Evolutionary conservation across 2,113 vertebrate species (phyloP).

Genomic region (Neoarius graeffei): DNA sequence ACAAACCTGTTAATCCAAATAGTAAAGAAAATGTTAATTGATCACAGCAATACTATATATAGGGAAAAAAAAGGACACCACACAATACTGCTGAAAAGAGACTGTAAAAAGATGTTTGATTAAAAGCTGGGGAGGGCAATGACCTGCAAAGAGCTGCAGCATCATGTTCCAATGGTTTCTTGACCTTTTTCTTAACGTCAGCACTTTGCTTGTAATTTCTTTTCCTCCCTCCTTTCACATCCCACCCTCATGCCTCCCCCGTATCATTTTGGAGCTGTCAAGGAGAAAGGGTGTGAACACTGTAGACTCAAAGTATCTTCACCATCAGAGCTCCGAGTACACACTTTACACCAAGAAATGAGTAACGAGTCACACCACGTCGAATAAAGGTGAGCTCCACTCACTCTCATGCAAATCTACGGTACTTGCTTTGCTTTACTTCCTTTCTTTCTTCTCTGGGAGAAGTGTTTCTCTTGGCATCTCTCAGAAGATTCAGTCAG

Average conservation of each 20-base stretch:
- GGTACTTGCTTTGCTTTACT: conserved; percentile 45
- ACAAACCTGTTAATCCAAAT: no score
- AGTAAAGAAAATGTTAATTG: neutral
- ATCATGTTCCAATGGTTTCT: conserved; percentile 2
- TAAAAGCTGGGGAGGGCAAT: conserved; percentile 22
- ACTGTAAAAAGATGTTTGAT: neutral
- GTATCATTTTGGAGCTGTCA: conserved; percentile 33
- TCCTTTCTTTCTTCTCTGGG: conserved; percentile 16
- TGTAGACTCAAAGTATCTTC: conserved; percentile 63
- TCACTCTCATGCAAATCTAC: conserved; percentile 67
- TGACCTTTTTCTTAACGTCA: conserved; percentile 35
- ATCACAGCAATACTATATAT: neutral
- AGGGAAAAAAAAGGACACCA: no score
- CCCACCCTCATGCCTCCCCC: conserved; percentile 30
- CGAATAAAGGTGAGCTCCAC: conserved; percentile 69
- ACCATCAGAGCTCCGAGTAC: conserved; percentile 67
- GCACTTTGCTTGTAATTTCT: conserved; percentile 47
- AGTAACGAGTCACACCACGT: conserved; percentile 65
- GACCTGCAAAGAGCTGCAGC: conserved; percentile 1
- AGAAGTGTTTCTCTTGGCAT: conserved; percentile 44
- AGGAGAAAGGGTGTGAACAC: conserved; percentile 57
- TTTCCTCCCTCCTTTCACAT: conserved; percentile 6
- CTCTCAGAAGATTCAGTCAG: conserved; percentile 61
- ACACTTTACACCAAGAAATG: conserved; percentile 65
- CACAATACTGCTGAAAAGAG: neutral